Base-by-base conservation (phyloP, 2,797 vertebrate species). In the Platalea minor region DNA sequence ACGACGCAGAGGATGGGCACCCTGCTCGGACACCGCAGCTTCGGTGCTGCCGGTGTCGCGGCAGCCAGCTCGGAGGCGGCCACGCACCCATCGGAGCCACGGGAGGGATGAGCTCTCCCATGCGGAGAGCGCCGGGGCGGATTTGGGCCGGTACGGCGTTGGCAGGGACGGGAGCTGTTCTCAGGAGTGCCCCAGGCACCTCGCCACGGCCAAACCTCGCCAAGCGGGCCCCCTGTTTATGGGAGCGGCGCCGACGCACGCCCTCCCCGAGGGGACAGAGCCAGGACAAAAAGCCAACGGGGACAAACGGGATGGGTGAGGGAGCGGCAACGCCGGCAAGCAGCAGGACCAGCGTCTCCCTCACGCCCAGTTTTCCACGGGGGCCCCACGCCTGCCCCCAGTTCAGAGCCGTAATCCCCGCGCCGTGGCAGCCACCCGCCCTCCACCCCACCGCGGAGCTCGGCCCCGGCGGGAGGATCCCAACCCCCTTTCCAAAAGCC, bases 291-390 rank as follows among this genome's bases (percentile, higher is more conserved):
- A 76, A 72, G 9, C 43, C 83, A 68, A 11, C 1, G 3, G 74
- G 48, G 35, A 59, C 53, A 59, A 54, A 35, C 0, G 2, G 59
- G 76, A 43, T 2, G 17, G 45, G 67, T 17, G 28, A 88, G 21
- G 56, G 37, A 87, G 67, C 1, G 10, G 37, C 41, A 24, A 75
- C 15, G n/a, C 0, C 3, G 2, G 26, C 8, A 28, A 59, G 56
- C 31, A 29, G 37, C 63, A 82, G 59, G 24, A 84, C 23, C 57
- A 57, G 37, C 7, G 3, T 45, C 54, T 72, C 37, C 41, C 29
- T 73, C 1, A 0, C 11, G 11, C 17, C 21, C 46, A 0, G 0
- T 41, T 69, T 46, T 23, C 92, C 85, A 54, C 0, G 8, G 65
- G 28, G 17, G 39, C 9, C 43, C 18, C 54, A 50, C 1, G 3